Conservation (phyloP, 1,140 invertebrate genomes). For the Drosophila nebulosa region DNA sequence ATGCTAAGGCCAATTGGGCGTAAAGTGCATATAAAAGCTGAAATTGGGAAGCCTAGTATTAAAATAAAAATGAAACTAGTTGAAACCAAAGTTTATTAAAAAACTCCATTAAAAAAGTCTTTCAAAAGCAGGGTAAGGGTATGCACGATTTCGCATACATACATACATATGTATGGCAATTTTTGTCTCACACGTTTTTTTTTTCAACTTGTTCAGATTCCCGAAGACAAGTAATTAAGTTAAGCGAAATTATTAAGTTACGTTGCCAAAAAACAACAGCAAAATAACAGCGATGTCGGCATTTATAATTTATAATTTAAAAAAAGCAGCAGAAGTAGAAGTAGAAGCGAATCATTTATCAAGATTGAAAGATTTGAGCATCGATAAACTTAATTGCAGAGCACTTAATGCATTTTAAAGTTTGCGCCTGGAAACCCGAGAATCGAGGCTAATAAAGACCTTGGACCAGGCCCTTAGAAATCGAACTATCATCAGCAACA, state of each 20-base stretch:
- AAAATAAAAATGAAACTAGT: too few relatives aligned
- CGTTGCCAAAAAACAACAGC: slow-evolving; percentile 8
- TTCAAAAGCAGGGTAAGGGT: not conserved
- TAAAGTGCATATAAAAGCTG: too few relatives aligned
- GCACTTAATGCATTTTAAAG: slow-evolving; percentile 78
- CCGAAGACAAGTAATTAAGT: slow-evolving; percentile 46
- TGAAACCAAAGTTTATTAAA: too few relatives aligned
- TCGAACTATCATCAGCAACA: slow-evolving; percentile 74
- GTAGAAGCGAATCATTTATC: slow-evolving; percentile 13
- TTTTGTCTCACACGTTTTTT: not conserved
- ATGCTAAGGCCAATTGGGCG: too few relatives aligned
- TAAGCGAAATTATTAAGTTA: slow-evolving; percentile 64
- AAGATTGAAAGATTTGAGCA: slow-evolving; percentile 63
- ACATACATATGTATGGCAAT: too few relatives aligned
- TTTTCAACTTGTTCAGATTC: not conserved
- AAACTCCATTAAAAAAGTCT: not conserved
- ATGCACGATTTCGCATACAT: not conserved
- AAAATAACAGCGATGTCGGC: slow-evolving; percentile 45
- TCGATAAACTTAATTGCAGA: slow-evolving; percentile 77
- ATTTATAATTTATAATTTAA: slow-evolving; percentile 76
- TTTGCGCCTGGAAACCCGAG: slow-evolving; percentile 64
- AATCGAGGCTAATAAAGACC: slow-evolving; percentile 68
- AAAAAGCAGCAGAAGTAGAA: slow-evolving; percentile 25
- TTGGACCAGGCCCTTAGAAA: slow-evolving; percentile 66
- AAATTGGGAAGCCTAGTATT: not conserved